Base-by-base conservation (phyloP, 2,113 vertebrate genomes). In the Tinamus guttatus region DNA sequence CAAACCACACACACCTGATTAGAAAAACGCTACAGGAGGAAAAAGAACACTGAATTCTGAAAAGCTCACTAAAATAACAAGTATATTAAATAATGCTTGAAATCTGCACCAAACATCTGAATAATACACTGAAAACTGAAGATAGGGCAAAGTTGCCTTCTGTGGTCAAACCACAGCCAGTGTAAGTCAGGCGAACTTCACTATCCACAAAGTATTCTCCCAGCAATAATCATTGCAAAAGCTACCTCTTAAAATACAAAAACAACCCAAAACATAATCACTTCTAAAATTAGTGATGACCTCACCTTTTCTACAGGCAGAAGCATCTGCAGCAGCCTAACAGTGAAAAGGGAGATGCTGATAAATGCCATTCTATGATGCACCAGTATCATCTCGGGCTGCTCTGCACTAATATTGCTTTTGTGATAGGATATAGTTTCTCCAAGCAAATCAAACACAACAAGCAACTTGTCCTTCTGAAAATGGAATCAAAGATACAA, bases 281-380 rank as follows among this genome's bases (percentile, higher is more conserved):
- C 24, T 52, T 9, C 8, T 15, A 7, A 22, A 78, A 54, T 64
- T 52, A 81, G 47, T 38, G 43, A 60, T 25, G 22, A 5, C 91
- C 97, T 97, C 77, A 99, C 99, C 99, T 99, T 99, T 96, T 99
- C 99, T 59, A 98, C 98, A 52, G 99, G 99, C 40, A 99, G 97
- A 76, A 99, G 97, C 17, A 96, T 97, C 92, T 99, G 99, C 63
- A 99, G 94, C 34, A 99, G 96, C 70, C 98, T 98, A 69, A 99
- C 91, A 24, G 98, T 98, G 58, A 99, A 98, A 59, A 99, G 96
- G 5, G 98, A 98, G 41, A 98, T 87, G 76, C 98, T 98, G 83
- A 97, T 94, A 86, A 99, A 99, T 9, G 99, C 98, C 98, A 98
- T 98, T 90, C 98, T 98, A 95, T 99, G 99, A 95, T 99, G 98